Conservation (phyloP, 2,888 invertebrate species). For the Trichacis sp. region DNA sequence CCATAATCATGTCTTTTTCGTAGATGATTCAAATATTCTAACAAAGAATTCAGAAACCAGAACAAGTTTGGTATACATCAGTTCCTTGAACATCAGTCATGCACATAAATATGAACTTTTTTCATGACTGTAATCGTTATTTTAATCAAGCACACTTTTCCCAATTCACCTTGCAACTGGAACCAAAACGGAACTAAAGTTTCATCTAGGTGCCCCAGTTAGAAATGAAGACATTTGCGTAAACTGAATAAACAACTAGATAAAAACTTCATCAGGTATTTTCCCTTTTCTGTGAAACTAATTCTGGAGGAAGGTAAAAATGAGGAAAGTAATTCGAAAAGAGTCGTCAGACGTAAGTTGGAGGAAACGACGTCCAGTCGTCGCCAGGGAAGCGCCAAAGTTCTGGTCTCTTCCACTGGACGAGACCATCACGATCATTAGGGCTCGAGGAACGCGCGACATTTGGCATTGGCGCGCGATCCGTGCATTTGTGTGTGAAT, state of each 20-base stretch:
- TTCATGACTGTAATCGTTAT: too few species aligned
- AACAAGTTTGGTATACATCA: too few species aligned
- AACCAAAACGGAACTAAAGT: too few species aligned
- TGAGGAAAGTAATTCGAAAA: neutral
- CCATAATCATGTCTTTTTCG: too few species aligned
- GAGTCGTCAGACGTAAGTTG: conserved; percentile 6
- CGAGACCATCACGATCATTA: conserved; percentile 33
- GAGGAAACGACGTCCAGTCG: conserved; percentile 16
- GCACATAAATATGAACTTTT: too few species aligned
- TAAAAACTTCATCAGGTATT: neutral
- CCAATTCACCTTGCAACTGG: too few species aligned
- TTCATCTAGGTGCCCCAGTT: too few species aligned
- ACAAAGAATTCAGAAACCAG: too few species aligned
- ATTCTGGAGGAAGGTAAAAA: neutral
- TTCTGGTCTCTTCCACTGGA: conserved; percentile 4
- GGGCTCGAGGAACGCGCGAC: conserved; percentile 12
- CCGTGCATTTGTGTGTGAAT: neutral
- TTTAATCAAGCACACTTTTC: too few species aligned
- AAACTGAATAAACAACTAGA: neutral
- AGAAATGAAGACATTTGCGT: neutral
- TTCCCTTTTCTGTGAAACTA: neutral
- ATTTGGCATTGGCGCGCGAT: conserved; percentile 9
- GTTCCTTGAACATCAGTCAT: too few species aligned
- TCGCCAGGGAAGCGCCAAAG: conserved; percentile 20
- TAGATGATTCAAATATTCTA: too few species aligned